Evolutionary conservation across 2,888 invertebrate species (phyloP).

Genomic region (Acanthosepion pharaonis): DNA sequence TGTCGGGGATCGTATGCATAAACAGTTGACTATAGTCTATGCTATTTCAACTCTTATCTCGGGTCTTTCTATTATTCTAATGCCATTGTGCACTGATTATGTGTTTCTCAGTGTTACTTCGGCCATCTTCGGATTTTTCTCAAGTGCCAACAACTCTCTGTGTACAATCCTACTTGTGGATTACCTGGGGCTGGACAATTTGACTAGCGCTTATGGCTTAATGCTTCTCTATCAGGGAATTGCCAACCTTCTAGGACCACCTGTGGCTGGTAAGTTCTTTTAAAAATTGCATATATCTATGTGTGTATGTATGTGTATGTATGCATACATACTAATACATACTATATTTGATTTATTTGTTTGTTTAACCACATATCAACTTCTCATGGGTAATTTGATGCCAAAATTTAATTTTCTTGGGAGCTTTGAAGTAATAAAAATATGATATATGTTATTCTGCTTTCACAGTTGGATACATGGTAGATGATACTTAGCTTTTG

Average conservation of each 20-base stretch:
- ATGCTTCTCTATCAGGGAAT: conserved; percentile 90
- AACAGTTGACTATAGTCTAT: conserved; percentile 88
- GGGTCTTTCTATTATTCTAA: conserved; percentile 71
- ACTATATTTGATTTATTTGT: no score
- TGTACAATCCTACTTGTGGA: conserved; percentile 89
- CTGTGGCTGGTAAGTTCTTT: conserved; percentile 83
- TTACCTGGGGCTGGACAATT: conserved; percentile 89
- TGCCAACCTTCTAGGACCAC: conserved; percentile 91
- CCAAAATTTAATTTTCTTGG: no score
- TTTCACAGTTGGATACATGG: no score
- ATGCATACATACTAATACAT: not conserved
- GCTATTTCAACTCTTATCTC: conserved; percentile 81
- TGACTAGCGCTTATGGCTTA: conserved; percentile 92
- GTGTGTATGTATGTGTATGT: no score
- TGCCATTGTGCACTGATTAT: conserved; percentile 66
- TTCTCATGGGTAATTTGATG: no score
- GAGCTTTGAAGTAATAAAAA: no score
- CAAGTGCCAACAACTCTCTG: conserved; percentile 92
- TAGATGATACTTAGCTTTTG: no score
- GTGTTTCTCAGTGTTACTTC: conserved; percentile 59
- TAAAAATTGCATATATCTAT: not conserved
- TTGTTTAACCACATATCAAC: no score
- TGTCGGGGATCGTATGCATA: conserved; percentile 87
- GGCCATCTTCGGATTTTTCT: conserved; percentile 85
- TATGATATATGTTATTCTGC: no score